Conservation (phyloP, 92 coral and sea anemone genomes). For the Muricea muricata region DNA sequence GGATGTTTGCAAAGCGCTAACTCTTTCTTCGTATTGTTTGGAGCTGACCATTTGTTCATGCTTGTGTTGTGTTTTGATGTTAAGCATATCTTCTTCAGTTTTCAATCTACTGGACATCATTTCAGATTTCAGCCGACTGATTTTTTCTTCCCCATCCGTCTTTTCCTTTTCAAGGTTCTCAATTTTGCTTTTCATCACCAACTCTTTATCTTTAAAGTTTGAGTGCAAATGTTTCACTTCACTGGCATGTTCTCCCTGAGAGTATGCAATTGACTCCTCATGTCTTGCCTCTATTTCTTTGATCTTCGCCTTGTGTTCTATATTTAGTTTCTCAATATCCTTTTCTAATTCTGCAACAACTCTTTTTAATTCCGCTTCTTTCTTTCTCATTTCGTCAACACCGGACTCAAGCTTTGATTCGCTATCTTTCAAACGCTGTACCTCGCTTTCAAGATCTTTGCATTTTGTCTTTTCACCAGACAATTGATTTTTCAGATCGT, state of each 20-base stretch:
- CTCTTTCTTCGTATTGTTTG: slow-evolving; percentile 89
- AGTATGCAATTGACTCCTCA: slow-evolving; percentile 71
- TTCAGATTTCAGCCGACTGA: slow-evolving; percentile 83
- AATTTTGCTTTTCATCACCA: slow-evolving; percentile 68
- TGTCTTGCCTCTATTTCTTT: slow-evolving; percentile 79
- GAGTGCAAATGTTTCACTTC: slow-evolving; percentile 72
- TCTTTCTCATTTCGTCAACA: slow-evolving; percentile 70
- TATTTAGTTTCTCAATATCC: slow-evolving; percentile 71
- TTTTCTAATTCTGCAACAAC: slow-evolving; percentile 64
- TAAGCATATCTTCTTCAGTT: slow-evolving; percentile 86
- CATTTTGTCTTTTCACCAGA: slow-evolving; percentile 69
- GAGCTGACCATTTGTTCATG: slow-evolving; percentile 85
- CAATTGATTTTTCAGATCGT: slow-evolving; percentile 70
- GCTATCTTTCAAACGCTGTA: slow-evolving; percentile 50
- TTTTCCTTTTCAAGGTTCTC: slow-evolving; percentile 75
- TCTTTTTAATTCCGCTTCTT: slow-evolving; percentile 71
- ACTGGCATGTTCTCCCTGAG: slow-evolving; percentile 71
- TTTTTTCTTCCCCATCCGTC: slow-evolving; percentile 73
- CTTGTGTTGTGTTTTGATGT: slow-evolving; percentile 79
- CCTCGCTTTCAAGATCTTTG: slow-evolving; percentile 71
- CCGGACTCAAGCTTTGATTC: slow-evolving; percentile 49
- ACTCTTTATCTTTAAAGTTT: slow-evolving; percentile 71
- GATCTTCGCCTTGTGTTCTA: slow-evolving; percentile 67
- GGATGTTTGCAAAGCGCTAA: slow-evolving; percentile 75
- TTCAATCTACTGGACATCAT: slow-evolving; percentile 71